Percentiles rank a stretch among this genome's conserved stretches.
phyloP scores from a whole-genome alignment of 2,888 invertebrate genomes.

The Ornithoptera alexandrae region DNA sequence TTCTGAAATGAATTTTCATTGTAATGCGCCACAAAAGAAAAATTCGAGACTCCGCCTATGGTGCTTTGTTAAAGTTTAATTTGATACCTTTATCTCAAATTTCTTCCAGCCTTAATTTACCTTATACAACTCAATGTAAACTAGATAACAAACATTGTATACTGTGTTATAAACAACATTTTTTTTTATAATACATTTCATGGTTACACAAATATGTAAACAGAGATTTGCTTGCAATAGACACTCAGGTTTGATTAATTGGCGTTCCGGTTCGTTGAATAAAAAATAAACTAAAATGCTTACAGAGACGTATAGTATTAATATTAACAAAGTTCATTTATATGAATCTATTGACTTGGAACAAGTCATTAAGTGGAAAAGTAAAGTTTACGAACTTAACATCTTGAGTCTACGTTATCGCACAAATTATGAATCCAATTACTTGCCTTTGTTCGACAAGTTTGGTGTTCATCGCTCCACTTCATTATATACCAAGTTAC shows the following conservation, averaged over 20 bases:
- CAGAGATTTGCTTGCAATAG: background rate
- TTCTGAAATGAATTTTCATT: slow-evolving; percentile 70
- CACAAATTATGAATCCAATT: slow-evolving; percentile 50
- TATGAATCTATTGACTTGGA: slow-evolving; percentile 13
- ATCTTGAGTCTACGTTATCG: slow-evolving; percentile 41
- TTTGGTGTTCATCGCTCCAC: slow-evolving; percentile 42
- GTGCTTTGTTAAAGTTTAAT: slow-evolving; percentile 77
- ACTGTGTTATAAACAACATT: background rate
- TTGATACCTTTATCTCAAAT: slow-evolving; percentile 74
- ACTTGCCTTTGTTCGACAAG: slow-evolving; percentile 45
- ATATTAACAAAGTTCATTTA: slow-evolving; percentile 13
- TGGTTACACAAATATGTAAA: background rate
- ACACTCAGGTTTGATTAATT: background rate
- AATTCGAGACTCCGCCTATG: slow-evolving; percentile 61
- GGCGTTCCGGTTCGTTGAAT: too few species aligned
- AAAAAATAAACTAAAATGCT: background rate
- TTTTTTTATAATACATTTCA: background rate
- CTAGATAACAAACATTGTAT: background rate
- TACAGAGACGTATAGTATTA: background rate
- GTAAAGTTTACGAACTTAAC: slow-evolving; percentile 27
- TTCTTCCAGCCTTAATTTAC: slow-evolving; percentile 46
- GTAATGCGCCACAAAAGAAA: slow-evolving; percentile 76
- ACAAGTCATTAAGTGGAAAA: slow-evolving; percentile 16
- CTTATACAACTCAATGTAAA: background rate
- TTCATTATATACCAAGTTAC: slow-evolving; percentile 40